Evolutionary conservation across 1,140 invertebrate species (phyloP).

Genomic region (Bombus superbus): DNA sequence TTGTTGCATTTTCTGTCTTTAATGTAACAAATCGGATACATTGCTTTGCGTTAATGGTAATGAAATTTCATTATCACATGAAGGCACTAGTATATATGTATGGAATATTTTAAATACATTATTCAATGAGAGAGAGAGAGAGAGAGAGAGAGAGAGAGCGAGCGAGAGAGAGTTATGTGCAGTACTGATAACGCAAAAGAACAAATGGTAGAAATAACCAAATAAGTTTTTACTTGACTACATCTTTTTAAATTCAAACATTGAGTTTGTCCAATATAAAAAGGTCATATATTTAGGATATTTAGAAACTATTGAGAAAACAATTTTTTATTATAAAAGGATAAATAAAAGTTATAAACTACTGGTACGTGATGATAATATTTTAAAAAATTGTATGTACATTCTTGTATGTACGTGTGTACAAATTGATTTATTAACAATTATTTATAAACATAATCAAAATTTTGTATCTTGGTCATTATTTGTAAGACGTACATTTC

Average conservation of each 20-base stretch:
- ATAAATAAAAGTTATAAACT: neutral
- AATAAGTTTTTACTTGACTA: conserved; percentile 22
- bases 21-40: neutral
- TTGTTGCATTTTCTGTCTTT: conserved; percentile 15
- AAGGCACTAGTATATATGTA: conserved; percentile 20
- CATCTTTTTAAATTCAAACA: neutral
- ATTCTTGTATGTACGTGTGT: neutral
- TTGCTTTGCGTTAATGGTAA: conserved; percentile 10
- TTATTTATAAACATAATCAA: neutral
- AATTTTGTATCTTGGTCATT: neutral
- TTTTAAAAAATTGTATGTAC: neutral
- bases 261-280: neutral
- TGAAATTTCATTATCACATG: conserved; percentile 1
- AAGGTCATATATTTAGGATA: conserved; percentile 3
- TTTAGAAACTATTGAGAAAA: conserved; percentile 7
- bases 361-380: neutral
- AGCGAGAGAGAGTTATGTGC: neutral
- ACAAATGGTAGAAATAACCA: neutral
- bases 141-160: neutral
- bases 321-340: neutral
- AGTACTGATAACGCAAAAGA: conserved; percentile 3
- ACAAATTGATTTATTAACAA: neutral
- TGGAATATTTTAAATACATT: conserved; percentile 9
- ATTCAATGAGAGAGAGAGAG: neutral
- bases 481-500: neutral